phyloP scores from a whole-genome alignment of 37 sponge, comb jelly and placozoan species.

The Crambe crambe region DNA sequence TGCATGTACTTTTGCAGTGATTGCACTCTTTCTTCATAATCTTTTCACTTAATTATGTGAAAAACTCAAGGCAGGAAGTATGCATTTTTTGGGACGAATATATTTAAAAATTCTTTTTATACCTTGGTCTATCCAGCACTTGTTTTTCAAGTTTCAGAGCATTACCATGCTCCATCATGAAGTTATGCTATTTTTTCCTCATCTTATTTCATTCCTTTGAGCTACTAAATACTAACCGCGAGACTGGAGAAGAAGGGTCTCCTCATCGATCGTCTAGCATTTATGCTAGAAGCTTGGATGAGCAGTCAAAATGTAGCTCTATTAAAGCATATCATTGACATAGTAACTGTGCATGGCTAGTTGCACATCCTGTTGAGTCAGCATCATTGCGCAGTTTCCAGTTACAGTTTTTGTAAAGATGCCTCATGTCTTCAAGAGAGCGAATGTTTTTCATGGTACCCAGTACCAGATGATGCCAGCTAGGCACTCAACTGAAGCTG shows the following conservation, averaged over 20 bases:
- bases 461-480: not conserved
- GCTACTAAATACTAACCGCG: not conserved
- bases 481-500: not conserved
- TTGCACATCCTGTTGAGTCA: too few species aligned
- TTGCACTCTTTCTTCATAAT: too few species aligned
- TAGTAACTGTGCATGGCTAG: not conserved
- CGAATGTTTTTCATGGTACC: not conserved
- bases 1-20: too few species aligned
- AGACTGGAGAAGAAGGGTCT: not conserved
- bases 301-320: too few species aligned
- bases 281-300: not conserved
- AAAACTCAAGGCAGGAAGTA: too few species aligned
- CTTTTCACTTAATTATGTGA: too few species aligned
- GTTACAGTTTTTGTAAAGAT: conserved; percentile 68
- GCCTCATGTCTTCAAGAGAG: not conserved
- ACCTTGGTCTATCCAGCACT: too few species aligned
- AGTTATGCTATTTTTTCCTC: conserved; percentile 9
- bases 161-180: conserved; percentile 16
- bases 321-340: not conserved
- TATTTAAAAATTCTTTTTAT: too few species aligned
- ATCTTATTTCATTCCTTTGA: conserved; percentile 5
- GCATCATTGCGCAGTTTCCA: conserved; percentile 11
- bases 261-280: not conserved
- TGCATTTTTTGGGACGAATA: too few species aligned
- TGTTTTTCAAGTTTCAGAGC: conserved; percentile 30